Conservation (phyloP, 2,797 vertebrate species). For the Phrynocephalus vlangalii region DNA sequence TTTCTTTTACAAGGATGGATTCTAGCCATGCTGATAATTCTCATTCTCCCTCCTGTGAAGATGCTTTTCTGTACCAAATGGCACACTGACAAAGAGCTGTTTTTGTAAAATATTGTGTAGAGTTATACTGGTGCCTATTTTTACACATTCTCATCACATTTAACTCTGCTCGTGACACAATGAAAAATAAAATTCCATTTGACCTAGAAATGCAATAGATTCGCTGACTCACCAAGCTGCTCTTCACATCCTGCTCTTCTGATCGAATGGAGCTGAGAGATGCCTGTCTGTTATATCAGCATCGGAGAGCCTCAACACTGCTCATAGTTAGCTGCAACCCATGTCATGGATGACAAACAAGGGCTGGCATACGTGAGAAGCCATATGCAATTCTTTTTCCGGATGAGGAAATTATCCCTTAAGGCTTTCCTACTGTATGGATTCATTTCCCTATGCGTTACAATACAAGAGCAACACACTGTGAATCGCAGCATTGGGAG, state of each 20-base stretch:
- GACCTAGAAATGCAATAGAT: constrained; percentile 8
- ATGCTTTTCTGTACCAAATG: neutral
- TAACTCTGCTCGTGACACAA: neutral
- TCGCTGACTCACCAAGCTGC: constrained; percentile 35
- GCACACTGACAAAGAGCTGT: neutral
- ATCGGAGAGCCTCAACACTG: constrained; percentile 33
- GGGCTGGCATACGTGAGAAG: neutral
- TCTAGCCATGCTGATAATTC: neutral
- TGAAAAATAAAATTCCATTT: constrained; percentile 8
- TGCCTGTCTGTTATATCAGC: constrained; percentile 16
- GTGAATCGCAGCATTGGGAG: constrained; percentile 41
- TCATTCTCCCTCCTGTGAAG: neutral
- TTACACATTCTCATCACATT: neutral
- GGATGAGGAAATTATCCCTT: constrained; percentile 17
- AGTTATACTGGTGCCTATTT: neutral
- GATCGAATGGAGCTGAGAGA: constrained; percentile 16
- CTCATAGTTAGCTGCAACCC: constrained; percentile 33
- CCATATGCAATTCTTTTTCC: constrained; percentile 18
- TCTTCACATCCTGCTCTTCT: constrained; percentile 28
- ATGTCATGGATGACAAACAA: constrained; percentile 39
- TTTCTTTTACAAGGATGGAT: neutral
- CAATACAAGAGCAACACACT: constrained; percentile 35
- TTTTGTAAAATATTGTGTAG: neutral
- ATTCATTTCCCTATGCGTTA: constrained; percentile 8
- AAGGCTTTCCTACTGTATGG: neutral